Conservation (phyloP, 2,797 vertebrate species). For the Moxostoma hubbsi region DNA sequence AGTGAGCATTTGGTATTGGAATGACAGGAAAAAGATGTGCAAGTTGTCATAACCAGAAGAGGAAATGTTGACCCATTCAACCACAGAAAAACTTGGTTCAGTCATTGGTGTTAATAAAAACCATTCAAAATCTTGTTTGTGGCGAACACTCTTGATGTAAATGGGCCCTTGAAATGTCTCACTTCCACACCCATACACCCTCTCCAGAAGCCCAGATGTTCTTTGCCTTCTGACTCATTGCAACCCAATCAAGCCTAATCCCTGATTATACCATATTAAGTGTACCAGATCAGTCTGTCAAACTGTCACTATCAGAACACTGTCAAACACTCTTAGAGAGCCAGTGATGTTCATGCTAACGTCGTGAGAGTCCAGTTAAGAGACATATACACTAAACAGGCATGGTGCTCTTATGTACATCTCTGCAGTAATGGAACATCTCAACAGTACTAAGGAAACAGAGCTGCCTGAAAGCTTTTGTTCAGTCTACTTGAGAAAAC, state of each 20-base stretch:
- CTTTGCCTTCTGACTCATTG: background rate
- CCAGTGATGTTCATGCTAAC: background rate
- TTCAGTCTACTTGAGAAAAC: background rate
- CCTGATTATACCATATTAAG: conserved; percentile 32
- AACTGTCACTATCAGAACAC: background rate
- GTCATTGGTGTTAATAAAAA: too few relatives aligned
- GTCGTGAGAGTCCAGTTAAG: background rate
- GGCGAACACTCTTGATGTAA: background rate
- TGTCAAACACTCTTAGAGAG: background rate
- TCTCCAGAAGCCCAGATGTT: conserved; percentile 26
- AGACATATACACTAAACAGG: background rate
- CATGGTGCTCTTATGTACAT: background rate
- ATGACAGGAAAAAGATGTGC: background rate
- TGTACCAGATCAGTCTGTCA: background rate
- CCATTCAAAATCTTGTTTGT: background rate
- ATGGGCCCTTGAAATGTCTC: background rate
- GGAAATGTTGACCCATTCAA: too few relatives aligned
- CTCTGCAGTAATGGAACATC: background rate
- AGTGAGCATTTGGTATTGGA: conserved; percentile 12
- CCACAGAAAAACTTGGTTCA: too few relatives aligned
- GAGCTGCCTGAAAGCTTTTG: background rate
- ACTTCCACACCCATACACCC: background rate
- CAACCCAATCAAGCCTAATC: conserved; percentile 22
- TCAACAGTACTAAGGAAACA: background rate
- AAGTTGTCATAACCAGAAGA: background rate